phyloP scores from a whole-genome alignment of 2,888 invertebrate species.

The Boloria selene region DNA sequence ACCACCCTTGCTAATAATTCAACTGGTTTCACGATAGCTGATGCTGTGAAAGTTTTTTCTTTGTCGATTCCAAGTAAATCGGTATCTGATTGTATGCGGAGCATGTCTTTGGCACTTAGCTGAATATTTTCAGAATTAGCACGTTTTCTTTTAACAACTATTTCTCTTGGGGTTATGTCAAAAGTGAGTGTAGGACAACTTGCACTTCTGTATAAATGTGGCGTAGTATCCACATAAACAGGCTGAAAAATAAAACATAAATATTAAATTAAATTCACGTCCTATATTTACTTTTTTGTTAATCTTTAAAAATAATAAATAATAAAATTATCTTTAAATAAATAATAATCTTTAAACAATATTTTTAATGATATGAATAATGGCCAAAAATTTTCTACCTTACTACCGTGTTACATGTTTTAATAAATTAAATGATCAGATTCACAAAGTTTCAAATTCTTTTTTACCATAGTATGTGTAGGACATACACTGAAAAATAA shows the following conservation, averaged over 20 bases:
- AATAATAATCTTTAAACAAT: too few relatives aligned
- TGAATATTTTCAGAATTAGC: constrained; percentile 86
- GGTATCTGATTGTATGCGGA: constrained; percentile 89
- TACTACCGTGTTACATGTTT: too few relatives aligned
- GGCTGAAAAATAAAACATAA: constrained; percentile 77
- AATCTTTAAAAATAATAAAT: too few relatives aligned
- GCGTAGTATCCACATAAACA: constrained; percentile 86
- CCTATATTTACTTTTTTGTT: too few relatives aligned
- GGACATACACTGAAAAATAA: too few relatives aligned
- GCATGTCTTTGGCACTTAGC: constrained; percentile 69
- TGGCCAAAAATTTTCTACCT: too few relatives aligned
- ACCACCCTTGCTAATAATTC: constrained; percentile 90
- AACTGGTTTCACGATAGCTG: constrained; percentile 88
- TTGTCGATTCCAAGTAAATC: constrained; percentile 90
- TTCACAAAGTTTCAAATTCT: too few relatives aligned
- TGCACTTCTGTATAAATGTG: constrained; percentile 79
- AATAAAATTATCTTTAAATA: too few relatives aligned
- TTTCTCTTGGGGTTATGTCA: constrained; percentile 78
- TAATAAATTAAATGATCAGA: background rate
- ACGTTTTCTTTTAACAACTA: constrained; percentile 77
- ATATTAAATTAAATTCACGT: too few relatives aligned
- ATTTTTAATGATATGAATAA: too few relatives aligned
- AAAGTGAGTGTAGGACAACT: constrained; percentile 89
- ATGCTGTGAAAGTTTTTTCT: constrained; percentile 88
- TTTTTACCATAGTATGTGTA: too few relatives aligned